Evolutionary conservation across 2,113 vertebrate species (phyloP).

Genomic region (Notiomystis cincta): DNA sequence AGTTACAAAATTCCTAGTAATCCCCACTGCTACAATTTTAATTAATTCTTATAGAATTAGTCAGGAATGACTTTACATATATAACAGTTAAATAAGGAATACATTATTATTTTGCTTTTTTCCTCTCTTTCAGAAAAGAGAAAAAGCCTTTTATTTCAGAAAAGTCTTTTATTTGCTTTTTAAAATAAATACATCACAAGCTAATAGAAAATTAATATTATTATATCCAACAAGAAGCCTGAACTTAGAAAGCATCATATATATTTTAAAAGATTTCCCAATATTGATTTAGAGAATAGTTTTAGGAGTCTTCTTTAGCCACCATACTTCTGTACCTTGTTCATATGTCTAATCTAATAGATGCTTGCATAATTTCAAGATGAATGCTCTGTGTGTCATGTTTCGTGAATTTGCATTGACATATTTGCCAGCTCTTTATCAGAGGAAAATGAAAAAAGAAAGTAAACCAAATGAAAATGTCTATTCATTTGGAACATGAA

Average conservation of each 20-base stretch:
- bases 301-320: not conserved
- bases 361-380: not conserved
- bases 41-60: constrained; percentile 34
- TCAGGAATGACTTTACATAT: not conserved
- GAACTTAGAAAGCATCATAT: not conserved
- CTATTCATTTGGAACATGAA: not conserved
- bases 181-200: not conserved
- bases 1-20: not conserved
- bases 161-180: constrained; percentile 24
- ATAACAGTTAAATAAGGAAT: not conserved
- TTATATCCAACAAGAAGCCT: not conserved
- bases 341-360: not conserved
- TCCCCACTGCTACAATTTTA: not conserved
- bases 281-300: not conserved
- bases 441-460: not conserved
- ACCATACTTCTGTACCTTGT: not conserved
- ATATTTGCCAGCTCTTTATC: not conserved
- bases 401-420: not conserved
- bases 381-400: not conserved
- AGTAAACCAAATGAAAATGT: not conserved
- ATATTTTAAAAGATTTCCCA: not conserved
- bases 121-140: not conserved
- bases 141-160: not conserved
- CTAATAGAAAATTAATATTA: not conserved
- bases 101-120: not conserved